Evolutionary conservation across 2,113 vertebrate genomes (phyloP).

Genomic region (Castor canadensis): DNA sequence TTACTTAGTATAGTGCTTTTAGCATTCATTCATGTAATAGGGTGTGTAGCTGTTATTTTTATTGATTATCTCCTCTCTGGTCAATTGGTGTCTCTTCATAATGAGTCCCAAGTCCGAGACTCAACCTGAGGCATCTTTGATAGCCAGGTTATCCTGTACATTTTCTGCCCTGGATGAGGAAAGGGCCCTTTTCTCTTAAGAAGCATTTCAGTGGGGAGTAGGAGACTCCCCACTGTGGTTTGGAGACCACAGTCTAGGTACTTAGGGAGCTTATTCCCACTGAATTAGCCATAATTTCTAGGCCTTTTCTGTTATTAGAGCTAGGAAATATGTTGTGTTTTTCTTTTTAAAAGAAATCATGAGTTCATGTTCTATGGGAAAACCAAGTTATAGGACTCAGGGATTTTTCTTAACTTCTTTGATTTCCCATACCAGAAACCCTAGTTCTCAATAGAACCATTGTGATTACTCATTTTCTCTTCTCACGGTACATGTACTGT

Average conservation of each 20-base stretch:
- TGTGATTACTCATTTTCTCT: not conserved
- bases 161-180: slow-evolving; percentile 8
- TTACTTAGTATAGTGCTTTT: not conserved
- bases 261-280: not conserved
- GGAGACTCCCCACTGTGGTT: too few relatives aligned
- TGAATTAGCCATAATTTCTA: slow-evolving; percentile 34
- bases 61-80: not conserved
- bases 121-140: not conserved
- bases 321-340: slow-evolving; percentile 20
- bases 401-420: not conserved
- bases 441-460: not conserved
- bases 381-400: not conserved
- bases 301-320: slow-evolving; percentile 32
- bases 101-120: not conserved
- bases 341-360: not conserved
- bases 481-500: not conserved
- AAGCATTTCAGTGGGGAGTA: slow-evolving; percentile 15
- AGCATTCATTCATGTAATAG: not conserved
- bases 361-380: slow-evolving; percentile 4
- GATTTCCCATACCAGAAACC: not conserved
- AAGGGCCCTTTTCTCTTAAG: not conserved
- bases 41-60: not conserved
- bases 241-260: not conserved
- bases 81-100: not conserved
- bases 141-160: not conserved